A percentile compares a stretch with the other conserved stretches of the same genome.
Conservation (phyloP, 2,888 invertebrate genomes). For the Macrophya alboannulata region DNA sequence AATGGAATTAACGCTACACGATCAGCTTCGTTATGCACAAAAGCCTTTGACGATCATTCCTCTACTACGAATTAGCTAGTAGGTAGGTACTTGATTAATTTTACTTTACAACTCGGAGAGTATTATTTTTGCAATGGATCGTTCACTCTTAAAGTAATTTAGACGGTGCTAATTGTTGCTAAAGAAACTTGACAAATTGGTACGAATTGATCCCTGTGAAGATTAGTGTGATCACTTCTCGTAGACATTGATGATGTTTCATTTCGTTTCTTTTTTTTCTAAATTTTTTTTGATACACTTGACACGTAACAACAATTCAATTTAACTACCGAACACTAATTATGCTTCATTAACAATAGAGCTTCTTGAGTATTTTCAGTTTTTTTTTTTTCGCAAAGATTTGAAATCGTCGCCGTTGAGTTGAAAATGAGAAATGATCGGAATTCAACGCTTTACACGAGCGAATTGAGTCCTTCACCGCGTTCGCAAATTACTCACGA, state of each 20-base stretch:
- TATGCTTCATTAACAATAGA: not conserved
- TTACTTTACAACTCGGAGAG: not conserved
- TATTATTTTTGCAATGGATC: not conserved
- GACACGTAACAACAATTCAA: not conserved
- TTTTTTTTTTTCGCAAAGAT: not conserved
- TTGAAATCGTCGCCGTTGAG: not conserved
- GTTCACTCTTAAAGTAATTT: not conserved
- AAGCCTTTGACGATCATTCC: slow-evolving; percentile 20
- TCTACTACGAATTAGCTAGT: not conserved
- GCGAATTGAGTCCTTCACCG: not conserved
- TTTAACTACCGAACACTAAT: not conserved
- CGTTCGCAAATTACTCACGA: not conserved
- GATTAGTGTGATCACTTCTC: not conserved
- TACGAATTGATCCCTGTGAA: slow-evolving; percentile 6
- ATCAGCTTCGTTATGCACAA: slow-evolving; percentile 2
- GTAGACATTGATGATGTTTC: not conserved
- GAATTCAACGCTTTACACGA: not conserved
- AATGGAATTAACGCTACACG: slow-evolving; percentile 24
- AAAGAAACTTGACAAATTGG: slow-evolving; percentile 26
- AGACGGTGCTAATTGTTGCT: not conserved
- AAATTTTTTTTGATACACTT: not conserved
- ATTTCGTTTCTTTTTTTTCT: not conserved
- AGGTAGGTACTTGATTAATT: not conserved
- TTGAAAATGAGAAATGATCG: not conserved
- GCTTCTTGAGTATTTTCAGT: not conserved